Evolutionary conservation across 2,113 vertebrate species (phyloP).

Genomic region (Leptobrachium leishanense): DNA sequence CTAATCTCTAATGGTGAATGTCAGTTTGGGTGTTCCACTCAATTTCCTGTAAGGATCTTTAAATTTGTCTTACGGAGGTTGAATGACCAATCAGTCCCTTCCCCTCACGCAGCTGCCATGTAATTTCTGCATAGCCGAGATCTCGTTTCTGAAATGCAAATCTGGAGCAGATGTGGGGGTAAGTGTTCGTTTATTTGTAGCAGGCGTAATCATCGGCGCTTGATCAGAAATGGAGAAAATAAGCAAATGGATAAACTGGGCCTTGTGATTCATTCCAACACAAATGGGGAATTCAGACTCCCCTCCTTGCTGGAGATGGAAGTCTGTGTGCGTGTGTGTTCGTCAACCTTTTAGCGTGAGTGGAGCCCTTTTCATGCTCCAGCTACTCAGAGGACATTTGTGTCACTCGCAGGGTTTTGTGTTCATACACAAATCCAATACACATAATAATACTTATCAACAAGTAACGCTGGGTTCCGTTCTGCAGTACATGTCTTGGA

Average conservation of each 20-base stretch:
- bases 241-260: conserved; percentile 15
- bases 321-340: too few relatives aligned
- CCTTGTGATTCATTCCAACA: conserved; percentile 5
- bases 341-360: too few relatives aligned
- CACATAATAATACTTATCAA: too few relatives aligned
- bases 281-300: conserved; percentile 6
- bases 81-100: conserved; percentile 68
- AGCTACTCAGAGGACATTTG: too few relatives aligned
- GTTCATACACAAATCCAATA: too few relatives aligned
- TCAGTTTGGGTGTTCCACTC: conserved; percentile 78
- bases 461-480: too few relatives aligned
- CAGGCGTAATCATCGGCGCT: conserved; percentile 44
- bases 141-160: conserved; percentile 76
- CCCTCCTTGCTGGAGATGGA: too few relatives aligned
- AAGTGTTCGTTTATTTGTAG: conserved; percentile 59
- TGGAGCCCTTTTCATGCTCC: too few relatives aligned
- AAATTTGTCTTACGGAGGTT: conserved; percentile 66
- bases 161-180: conserved; percentile 76
- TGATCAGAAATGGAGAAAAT: background rate
- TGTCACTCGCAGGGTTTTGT: too few relatives aligned
- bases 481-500: too few relatives aligned
- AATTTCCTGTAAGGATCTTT: conserved; percentile 78
- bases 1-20: conserved; percentile 72
- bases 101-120: conserved; percentile 55
- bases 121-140: conserved; percentile 61